phyloP scores from a whole-genome alignment of 2,888 invertebrate species.

The Eupithecia vulgata region DNA sequence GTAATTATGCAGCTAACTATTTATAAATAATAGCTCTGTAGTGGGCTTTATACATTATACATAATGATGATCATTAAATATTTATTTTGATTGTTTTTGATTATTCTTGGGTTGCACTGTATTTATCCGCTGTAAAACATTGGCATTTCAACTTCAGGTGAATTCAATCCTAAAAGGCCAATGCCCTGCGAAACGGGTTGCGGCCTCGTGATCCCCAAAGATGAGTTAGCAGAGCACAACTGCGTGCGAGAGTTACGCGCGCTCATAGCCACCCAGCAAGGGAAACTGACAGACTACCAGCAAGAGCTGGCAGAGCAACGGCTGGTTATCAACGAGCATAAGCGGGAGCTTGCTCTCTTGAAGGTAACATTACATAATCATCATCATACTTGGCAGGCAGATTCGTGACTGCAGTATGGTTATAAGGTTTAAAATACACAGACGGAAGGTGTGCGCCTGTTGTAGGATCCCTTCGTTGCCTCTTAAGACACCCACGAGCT shows the following conservation, averaged over 20 bases:
- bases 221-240: constrained; percentile 96
- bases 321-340: constrained; percentile 94
- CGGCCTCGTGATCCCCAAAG: constrained; percentile 96
- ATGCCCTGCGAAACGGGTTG: constrained; percentile 97
- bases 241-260: constrained; percentile 94
- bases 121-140: background rate
- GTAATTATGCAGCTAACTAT: too few relatives aligned
- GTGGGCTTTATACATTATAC: too few relatives aligned
- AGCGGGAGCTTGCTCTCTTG: constrained; percentile 92
- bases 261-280: constrained; percentile 93
- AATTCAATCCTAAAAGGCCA: constrained; percentile 94
- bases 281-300: constrained; percentile 93
- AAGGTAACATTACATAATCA: constrained; percentile 84
- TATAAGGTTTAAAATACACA: background rate
- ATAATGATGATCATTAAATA: background rate
- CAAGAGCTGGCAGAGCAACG: constrained; percentile 94
- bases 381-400: background rate
- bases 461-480: background rate
- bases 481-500: background rate
- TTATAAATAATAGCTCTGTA: too few relatives aligned
- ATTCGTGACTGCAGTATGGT: background rate
- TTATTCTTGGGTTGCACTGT: background rate
- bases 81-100: background rate
- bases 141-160: constrained; percentile 57
- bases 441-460: too few relatives aligned